Conservation (phyloP, 2,113 vertebrate genomes). For the Cricetomys ansorgei region DNA sequence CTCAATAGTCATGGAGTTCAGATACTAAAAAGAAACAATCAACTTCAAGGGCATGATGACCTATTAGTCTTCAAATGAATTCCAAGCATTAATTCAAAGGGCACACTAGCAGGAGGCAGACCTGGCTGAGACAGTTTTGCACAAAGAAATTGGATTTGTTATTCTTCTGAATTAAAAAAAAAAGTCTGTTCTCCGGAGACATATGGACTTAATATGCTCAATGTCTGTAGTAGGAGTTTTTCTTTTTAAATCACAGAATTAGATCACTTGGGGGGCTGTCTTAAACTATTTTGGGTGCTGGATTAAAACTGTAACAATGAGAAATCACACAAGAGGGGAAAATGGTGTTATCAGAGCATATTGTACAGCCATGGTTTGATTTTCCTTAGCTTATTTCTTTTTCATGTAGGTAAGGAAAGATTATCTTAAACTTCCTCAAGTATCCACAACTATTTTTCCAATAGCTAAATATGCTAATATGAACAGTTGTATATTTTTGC, state of each 20-base stretch:
- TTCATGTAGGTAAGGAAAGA: background rate
- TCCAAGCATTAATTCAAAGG: conserved; percentile 18
- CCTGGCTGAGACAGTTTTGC: background rate
- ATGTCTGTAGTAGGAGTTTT: background rate
- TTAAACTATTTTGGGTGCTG: conserved; percentile 11
- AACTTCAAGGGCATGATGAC: conserved; percentile 1
- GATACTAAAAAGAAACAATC: conserved; percentile 11
- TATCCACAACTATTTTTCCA: background rate
- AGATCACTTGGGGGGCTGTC: background rate
- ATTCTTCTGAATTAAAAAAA: conserved; percentile 45
- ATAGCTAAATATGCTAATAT: conserved; percentile 7
- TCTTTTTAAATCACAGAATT: conserved; percentile 25
- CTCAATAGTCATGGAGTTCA: background rate
- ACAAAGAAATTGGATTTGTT: conserved; percentile 23
- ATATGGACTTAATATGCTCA: conserved; percentile 9
- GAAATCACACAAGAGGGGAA: background rate
- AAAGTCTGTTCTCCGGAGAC: conserved; percentile 48
- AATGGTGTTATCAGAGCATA: background rate
- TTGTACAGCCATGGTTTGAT: background rate
- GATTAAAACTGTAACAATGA: conserved; percentile 24
- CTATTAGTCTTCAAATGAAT: conserved; percentile 4
- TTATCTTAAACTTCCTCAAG: conserved; percentile 31
- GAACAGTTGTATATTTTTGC: background rate
- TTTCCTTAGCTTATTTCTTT: background rate
- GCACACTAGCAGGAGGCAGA: background rate